Conservation (phyloP, 1,140 invertebrate genomes). For the Caerostris darwini region DNA sequence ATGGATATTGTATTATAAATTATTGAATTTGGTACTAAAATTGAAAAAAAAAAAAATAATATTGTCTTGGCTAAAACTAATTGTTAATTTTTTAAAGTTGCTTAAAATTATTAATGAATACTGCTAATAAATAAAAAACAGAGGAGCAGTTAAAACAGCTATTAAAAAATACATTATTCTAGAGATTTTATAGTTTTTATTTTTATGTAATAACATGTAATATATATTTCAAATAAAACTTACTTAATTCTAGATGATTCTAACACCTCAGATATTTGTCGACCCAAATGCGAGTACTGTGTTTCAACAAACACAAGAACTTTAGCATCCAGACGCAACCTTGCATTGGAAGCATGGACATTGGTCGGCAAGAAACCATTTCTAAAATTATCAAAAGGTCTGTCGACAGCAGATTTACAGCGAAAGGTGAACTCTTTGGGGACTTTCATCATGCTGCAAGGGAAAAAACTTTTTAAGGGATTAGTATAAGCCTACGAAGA, state of each 20-base stretch:
- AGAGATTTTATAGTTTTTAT: no score
- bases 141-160: no score
- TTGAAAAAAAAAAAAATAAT: no score
- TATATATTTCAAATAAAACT: conserved; percentile 81
- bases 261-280: conserved; percentile 94
- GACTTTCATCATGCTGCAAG: conserved; percentile 73
- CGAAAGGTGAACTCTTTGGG: conserved; percentile 74
- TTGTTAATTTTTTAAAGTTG: neutral
- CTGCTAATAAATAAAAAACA: neutral
- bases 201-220: no score
- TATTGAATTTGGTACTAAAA: no score
- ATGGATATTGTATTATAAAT: no score
- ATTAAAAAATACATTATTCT: no score
- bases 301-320: conserved; percentile 98
- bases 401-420: conserved; percentile 68
- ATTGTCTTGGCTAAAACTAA: no score
- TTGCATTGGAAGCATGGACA: conserved; percentile 89
- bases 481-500: no score
- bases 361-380: conserved; percentile 73
- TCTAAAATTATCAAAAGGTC: conserved; percentile 51
- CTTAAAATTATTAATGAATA: neutral
- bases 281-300: conserved; percentile 93
- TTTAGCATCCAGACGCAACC: conserved; percentile 93
- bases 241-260: conserved; percentile 96
- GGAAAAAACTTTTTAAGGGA: neutral